Conservation (phyloP, 2,113 vertebrate species). For the Dasyprocta punctata region DNA sequence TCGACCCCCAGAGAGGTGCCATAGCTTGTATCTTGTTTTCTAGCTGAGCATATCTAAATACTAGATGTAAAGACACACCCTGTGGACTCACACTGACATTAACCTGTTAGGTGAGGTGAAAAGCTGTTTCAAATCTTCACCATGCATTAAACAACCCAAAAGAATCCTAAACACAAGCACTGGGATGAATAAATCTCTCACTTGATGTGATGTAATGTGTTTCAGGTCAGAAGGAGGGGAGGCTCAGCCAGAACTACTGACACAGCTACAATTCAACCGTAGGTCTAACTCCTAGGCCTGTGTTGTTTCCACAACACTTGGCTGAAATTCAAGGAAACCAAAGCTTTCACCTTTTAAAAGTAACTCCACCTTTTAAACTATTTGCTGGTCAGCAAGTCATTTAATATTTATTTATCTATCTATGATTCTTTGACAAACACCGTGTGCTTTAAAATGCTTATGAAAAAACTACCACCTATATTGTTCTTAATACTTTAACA, state of each 20-base stretch:
- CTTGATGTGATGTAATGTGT: not conserved
- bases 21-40: not conserved
- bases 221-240: not conserved
- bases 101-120: not conserved
- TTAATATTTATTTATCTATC: not conserved
- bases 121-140: not conserved
- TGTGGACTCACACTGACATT: not conserved
- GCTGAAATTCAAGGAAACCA: constrained; percentile 26
- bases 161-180: not conserved
- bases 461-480: not conserved
- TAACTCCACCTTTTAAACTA: constrained; percentile 57
- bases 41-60: constrained; percentile 10
- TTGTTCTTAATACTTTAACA: constrained; percentile 15
- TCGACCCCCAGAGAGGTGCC: not conserved
- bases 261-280: not conserved
- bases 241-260: not conserved
- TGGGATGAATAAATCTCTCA: not conserved
- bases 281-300: not conserved
- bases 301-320: not conserved
- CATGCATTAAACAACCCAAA: not conserved
- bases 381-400: not conserved
- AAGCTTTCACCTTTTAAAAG: too few species aligned
- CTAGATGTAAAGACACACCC: constrained; percentile 55
- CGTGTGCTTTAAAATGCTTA: not conserved
- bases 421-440: not conserved